These are phyloP conservation scores for Nycticorax nycticorax DNA, from an alignment of 2,113 vertebrate species.

Conservation along the genomic window DNA sequence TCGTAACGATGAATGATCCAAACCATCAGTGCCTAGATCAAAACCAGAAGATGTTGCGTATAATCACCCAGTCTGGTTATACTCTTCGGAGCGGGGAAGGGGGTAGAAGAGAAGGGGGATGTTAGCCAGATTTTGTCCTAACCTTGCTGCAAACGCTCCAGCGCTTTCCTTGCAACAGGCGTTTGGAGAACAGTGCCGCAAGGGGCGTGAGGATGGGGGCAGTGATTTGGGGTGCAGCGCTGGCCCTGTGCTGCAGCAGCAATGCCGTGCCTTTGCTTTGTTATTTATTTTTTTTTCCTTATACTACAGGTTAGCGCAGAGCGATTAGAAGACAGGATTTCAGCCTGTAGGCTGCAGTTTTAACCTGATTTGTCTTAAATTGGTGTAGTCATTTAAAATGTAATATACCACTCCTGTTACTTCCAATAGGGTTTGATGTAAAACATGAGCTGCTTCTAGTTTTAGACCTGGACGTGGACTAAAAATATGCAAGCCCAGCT, in stretches of 20 bases:
- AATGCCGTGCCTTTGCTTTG: fast-evolving
- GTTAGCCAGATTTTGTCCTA: not conserved
- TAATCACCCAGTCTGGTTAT: not conserved
- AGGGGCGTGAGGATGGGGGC: not conserved
- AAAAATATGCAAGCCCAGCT: not conserved
- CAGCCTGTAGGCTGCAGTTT: slow-evolving; percentile 48
- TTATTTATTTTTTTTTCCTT: not conserved
- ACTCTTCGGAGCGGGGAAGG: not conserved
- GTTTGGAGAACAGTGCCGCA: not conserved
- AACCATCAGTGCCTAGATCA: not conserved
- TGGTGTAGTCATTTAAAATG: slow-evolving; percentile 48
- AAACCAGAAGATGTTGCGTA: not conserved
- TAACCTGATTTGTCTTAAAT: slow-evolving; percentile 54
- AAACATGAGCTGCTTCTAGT: not conserved
- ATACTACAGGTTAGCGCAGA: not conserved
- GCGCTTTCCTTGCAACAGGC: not conserved
- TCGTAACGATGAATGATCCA: not conserved
- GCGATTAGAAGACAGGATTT: not conserved
- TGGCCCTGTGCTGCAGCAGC: not conserved
- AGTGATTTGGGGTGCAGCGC: not conserved
- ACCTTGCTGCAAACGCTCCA: not conserved
- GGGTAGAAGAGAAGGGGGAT: not conserved
- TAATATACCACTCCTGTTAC: slow-evolving; percentile 21
- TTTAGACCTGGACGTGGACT: not conserved
- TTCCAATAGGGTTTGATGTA: slow-evolving; percentile 41